Percentiles rank a stretch among this genome's conserved stretches.
Evolutionary conservation across 2,888 invertebrate genomes (phyloP).

Genomic region (Tipula vernalis): DNA sequence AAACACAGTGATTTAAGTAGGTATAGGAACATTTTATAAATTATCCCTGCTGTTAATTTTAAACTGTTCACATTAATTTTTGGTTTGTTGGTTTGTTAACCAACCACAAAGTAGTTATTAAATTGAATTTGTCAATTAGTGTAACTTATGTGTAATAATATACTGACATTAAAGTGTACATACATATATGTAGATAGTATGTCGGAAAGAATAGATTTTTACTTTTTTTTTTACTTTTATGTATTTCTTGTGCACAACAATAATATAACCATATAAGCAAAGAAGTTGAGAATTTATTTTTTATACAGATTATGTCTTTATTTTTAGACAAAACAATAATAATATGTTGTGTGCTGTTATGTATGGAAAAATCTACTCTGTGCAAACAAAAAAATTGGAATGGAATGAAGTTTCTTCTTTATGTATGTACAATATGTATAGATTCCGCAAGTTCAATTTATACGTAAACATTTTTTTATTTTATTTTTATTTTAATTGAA

Average conservation of each 20-base stretch:
- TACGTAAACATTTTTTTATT: neutral
- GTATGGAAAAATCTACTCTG: neutral
- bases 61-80: neutral
- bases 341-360: neutral
- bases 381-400: neutral
- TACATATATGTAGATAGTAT: neutral
- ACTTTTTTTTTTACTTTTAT: too few relatives aligned
- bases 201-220: neutral
- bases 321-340: slow-evolving; percentile 4
- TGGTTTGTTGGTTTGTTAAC: neutral
- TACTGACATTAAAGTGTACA: neutral
- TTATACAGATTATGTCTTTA: neutral
- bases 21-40: neutral
- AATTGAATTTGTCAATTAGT: slow-evolving; percentile 4
- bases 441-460: neutral
- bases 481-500: neutral
- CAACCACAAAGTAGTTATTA: neutral
- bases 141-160: neutral
- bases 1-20: neutral
- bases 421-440: neutral
- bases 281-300: neutral
- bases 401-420: neutral
- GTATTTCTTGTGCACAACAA: neutral
- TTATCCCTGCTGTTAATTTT: neutral
- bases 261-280: neutral